A percentile compares a stretch with the other conserved stretches of the same genome.
These are phyloP conservation scores for Drosophila arawakana DNA, from an alignment of 1,140 invertebrate genomes.

Conservation along the genomic window DNA sequence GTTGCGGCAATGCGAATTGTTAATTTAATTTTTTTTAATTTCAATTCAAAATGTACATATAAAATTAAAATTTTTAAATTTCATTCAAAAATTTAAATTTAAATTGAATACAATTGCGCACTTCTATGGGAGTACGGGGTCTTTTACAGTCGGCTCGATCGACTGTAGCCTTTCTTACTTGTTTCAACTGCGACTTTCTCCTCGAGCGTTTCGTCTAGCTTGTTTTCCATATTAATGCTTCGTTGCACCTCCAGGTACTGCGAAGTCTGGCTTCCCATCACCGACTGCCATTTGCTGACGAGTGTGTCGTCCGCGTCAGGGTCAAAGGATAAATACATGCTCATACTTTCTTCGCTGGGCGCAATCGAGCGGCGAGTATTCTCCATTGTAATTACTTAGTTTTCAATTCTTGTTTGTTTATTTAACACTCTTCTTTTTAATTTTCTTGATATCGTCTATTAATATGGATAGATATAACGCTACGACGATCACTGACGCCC, in stretches of 20 bases:
- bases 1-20: no score
- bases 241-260: constrained; percentile 60
- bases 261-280: constrained; percentile 44
- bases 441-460: background rate
- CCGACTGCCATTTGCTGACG: constrained; percentile 66
- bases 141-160: no score
- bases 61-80: no score
- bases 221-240: constrained; percentile 45
- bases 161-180: no score
- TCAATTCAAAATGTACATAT: no score
- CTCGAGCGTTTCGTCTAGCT: constrained; percentile 38
- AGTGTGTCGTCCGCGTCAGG: constrained; percentile 60
- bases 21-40: no score
- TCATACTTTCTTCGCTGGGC: constrained; percentile 60
- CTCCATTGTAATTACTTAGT: constrained; percentile 56
- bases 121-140: no score
- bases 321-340: constrained; percentile 79
- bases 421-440: background rate
- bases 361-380: constrained; percentile 59
- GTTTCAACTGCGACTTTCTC: constrained; percentile 41
- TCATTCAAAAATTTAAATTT: no score
- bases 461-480: constrained; percentile 27
- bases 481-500: constrained; percentile 54
- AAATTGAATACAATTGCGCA: no score
- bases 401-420: background rate